Evolutionary conservation across 2,113 vertebrate species (phyloP).

Genomic region (Serinus canaria): DNA sequence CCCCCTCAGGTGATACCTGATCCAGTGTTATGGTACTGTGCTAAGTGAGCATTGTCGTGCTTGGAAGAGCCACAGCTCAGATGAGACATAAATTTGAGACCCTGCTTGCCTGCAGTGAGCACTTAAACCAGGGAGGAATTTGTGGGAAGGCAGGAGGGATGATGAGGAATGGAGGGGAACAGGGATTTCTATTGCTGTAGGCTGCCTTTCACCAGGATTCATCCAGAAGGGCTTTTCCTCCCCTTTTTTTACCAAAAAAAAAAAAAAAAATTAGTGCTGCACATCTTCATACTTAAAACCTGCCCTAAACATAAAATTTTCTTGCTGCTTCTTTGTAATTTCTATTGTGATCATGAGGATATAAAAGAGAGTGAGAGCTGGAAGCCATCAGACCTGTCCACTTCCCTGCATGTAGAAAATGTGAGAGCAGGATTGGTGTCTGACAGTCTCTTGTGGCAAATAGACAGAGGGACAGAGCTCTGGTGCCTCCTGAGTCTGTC

Average conservation of each 20-base stretch:
- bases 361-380: neutral
- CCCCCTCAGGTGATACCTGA: neutral
- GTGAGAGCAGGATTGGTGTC: accelerated
- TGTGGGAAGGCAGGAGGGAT: neutral
- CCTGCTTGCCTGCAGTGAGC: neutral
- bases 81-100: neutral
- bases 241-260: neutral
- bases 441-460: neutral
- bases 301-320: neutral
- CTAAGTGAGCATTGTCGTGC: neutral
- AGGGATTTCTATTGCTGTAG: neutral
- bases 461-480: accelerated
- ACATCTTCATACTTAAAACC: neutral
- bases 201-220: neutral
- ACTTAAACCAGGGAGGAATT: neutral
- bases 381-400: neutral
- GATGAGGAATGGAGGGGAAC: neutral
- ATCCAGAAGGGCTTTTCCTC: accelerated
- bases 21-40: neutral
- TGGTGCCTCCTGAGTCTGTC: neutral
- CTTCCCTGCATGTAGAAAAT: neutral
- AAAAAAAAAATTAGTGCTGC: neutral
- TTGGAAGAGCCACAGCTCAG: neutral
- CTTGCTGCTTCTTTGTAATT: neutral
- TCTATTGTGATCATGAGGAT: neutral